Evolutionary conservation across 2,797 vertebrate species (phyloP).

Genomic region (Antrozous pallidus): DNA sequence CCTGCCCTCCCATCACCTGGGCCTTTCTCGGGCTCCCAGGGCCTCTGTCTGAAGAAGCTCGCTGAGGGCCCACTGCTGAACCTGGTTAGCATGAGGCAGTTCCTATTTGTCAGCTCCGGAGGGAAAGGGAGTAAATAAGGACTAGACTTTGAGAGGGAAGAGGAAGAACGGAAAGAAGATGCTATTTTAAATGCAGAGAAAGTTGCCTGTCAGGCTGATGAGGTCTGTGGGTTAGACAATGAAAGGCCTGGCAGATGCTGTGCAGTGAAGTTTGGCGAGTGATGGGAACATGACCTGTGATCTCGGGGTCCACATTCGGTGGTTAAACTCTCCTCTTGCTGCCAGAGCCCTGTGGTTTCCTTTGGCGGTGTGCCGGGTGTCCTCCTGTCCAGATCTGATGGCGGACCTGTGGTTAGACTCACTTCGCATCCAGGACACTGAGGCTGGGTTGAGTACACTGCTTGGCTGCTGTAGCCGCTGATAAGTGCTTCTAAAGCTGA

Average conservation of each 20-base stretch:
- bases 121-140: background rate
- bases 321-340: background rate
- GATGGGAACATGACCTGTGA: background rate
- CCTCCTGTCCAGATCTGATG: background rate
- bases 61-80: background rate
- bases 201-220: rapidly evolving
- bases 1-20: background rate
- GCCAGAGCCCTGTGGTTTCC: background rate
- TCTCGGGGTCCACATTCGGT: background rate
- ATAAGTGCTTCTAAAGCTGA: background rate
- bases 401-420: background rate
- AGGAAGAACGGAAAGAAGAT: background rate
- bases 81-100: background rate
- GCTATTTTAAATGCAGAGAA: background rate
- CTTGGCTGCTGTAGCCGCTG: background rate
- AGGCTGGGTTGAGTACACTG: rapidly evolving
- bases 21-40: background rate
- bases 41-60: background rate
- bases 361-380: background rate
- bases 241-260: background rate
- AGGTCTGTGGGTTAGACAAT: rapidly evolving
- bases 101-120: background rate
- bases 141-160: background rate
- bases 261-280: background rate
- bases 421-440: background rate